Conservation (phyloP, 2,797 vertebrate genomes). For the Euphonia xanthogaster region DNA sequence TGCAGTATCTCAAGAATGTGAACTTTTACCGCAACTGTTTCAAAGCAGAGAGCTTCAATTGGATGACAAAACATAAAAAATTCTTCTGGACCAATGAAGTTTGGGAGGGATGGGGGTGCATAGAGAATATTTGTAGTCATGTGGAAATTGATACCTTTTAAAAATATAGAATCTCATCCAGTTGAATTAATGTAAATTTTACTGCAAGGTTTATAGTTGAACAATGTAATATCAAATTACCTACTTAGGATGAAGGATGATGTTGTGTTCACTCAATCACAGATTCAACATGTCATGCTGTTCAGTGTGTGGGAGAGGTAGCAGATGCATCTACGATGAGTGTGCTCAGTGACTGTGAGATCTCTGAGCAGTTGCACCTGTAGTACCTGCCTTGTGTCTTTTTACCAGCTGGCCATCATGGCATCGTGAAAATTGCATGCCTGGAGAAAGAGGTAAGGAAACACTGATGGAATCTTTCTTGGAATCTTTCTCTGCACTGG, state of each 20-base stretch:
- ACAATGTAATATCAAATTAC: not conserved
- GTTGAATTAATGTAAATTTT: not conserved
- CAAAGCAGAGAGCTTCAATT: not conserved
- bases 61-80: not conserved
- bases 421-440: not conserved
- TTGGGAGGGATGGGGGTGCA: not conserved
- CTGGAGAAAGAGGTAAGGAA: not conserved
- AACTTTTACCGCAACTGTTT: not conserved
- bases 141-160: not conserved
- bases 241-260: not conserved
- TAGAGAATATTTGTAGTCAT: not conserved
- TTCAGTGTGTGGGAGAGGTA: not conserved
- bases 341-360: not conserved
- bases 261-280: not conserved
- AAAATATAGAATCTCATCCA: not conserved
- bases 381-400: not conserved
- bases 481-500: not conserved
- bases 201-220: not conserved
- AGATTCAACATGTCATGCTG: not conserved
- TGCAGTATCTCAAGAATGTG: not conserved
- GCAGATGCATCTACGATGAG: accelerated
- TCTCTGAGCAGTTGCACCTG: not conserved
- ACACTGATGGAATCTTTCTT: not conserved
- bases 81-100: not conserved
- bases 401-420: not conserved